A percentile compares a stretch with the other conserved stretches of the same genome.
Evolutionary conservation across 2,888 invertebrate genomes (phyloP).

Genomic region (Hirtodrosophila cameraria): DNA sequence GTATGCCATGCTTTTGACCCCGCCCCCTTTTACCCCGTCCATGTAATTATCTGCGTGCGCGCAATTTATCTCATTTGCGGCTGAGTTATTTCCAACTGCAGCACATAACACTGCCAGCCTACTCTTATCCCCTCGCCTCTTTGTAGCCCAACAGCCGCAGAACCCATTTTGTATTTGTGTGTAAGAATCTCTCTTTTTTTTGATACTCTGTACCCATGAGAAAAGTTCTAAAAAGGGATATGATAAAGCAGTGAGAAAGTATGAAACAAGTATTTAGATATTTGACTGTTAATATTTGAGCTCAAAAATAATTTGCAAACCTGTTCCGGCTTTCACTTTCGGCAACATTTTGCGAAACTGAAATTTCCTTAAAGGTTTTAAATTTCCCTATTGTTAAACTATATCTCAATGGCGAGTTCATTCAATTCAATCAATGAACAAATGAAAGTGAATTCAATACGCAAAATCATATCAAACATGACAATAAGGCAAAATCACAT

Average conservation of each 20-base stretch:
- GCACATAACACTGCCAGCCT: conserved; percentile 60
- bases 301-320: too few species aligned
- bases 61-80: conserved; percentile 82
- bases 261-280: too few species aligned
- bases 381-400: too few species aligned
- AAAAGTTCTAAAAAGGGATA: background rate
- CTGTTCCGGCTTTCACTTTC: too few species aligned
- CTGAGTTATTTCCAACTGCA: conserved; percentile 80
- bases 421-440: too few species aligned
- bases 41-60: conserved; percentile 78
- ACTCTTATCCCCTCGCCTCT: background rate
- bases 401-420: too few species aligned
- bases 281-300: too few species aligned
- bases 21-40: background rate
- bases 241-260: background rate
- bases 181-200: conserved; percentile 22
- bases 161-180: conserved; percentile 25
- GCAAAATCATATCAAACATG: too few species aligned
- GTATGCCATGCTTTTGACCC: conserved; percentile 38
- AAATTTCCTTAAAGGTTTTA: too few species aligned
- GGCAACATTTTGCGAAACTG: too few species aligned
- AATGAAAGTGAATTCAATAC: too few species aligned
- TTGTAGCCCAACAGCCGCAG: background rate
- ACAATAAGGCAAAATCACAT: too few species aligned
- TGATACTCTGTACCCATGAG: conserved; percentile 11